These are phyloP conservation scores for Tyria jacobaeae DNA, from an alignment of 2,888 invertebrate species.

Conservation along the genomic window DNA sequence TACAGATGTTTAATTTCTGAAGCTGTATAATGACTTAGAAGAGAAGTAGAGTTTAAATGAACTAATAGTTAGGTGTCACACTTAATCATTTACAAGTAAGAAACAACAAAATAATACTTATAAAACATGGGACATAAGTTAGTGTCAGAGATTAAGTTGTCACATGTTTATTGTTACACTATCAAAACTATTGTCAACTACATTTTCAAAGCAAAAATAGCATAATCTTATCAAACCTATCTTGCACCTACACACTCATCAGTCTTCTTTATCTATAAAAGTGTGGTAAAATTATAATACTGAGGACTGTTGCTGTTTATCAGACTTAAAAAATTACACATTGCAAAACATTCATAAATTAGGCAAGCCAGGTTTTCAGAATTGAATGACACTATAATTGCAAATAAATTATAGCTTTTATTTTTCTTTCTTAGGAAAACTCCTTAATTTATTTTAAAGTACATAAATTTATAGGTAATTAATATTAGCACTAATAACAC, in stretches of 20 bases:
- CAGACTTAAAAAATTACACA: constrained; percentile 30
- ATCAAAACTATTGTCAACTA: constrained; percentile 16
- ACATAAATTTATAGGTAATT: background rate
- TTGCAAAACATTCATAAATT: constrained; percentile 3
- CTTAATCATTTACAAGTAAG: too few species aligned
- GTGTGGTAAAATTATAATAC: constrained; percentile 56
- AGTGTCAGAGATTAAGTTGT: background rate
- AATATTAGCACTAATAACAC: background rate
- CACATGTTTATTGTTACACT: constrained; percentile 16
- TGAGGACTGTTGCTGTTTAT: constrained; percentile 32
- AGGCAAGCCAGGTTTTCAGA: background rate
- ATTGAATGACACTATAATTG: too few species aligned
- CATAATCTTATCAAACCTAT: constrained; percentile 63
- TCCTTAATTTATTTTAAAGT: background rate
- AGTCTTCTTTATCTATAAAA: constrained; percentile 72
- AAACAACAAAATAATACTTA: background rate
- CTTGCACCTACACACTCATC: constrained; percentile 65
- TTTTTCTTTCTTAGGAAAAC: background rate
- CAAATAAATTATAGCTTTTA: too few species aligned
- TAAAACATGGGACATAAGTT: background rate
- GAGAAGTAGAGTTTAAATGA: too few species aligned
- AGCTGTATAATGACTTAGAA: background rate
- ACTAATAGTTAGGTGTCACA: too few species aligned
- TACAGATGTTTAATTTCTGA: background rate
- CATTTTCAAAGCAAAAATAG: constrained; percentile 41